Percentiles rank a stretch among this genome's conserved stretches.
Conservation (phyloP, 2,113 vertebrate species). For the Promerops cafer region DNA sequence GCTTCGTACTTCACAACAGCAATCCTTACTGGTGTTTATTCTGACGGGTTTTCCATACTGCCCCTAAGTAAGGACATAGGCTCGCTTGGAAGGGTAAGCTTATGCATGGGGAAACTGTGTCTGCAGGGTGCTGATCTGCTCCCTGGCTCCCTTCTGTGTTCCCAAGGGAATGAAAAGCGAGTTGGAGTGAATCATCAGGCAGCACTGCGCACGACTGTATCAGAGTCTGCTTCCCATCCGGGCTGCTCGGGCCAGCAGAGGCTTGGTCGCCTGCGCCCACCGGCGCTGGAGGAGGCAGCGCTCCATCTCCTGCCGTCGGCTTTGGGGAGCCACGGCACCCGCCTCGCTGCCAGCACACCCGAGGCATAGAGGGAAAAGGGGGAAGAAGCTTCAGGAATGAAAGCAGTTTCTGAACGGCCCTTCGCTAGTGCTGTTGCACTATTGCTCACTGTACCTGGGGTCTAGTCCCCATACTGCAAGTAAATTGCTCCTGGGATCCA, state of each 20-base stretch:
- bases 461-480: rapidly evolving
- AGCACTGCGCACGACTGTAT: not conserved
- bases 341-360: not conserved
- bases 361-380: not conserved
- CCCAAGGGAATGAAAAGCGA: not conserved
- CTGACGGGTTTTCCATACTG: not conserved
- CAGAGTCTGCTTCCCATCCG: not conserved
- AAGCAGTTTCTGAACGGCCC: rapidly evolving
- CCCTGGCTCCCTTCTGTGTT: not conserved
- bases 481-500: not conserved
- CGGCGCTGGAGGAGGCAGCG: not conserved
- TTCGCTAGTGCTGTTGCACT: rapidly evolving
- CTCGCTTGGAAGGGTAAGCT: not conserved
- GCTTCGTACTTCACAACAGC: not conserved
- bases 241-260: not conserved
- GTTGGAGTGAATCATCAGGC: not conserved
- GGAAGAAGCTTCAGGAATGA: not conserved
- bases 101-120: not conserved
- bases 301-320: not conserved
- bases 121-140: not conserved
- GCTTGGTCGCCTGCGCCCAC: not conserved
- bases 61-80: not conserved
- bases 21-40: not conserved
- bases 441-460: rapidly evolving
- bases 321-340: not conserved